These are phyloP conservation scores for Agonopterix subpropinquella DNA, from an alignment of 2,888 invertebrate genomes.

Conservation along the genomic window DNA sequence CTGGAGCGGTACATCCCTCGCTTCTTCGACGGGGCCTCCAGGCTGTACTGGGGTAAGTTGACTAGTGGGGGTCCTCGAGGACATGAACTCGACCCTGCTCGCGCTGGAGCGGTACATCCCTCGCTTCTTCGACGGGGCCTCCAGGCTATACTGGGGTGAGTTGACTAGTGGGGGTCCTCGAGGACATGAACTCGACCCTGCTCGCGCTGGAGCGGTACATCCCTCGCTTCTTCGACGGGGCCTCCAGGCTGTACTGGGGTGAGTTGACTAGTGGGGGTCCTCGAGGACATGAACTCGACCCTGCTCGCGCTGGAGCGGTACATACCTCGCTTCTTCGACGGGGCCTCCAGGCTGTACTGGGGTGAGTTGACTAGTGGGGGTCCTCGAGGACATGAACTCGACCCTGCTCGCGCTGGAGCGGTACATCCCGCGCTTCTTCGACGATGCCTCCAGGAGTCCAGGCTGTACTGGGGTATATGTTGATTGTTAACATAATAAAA, in stretches of 20 bases:
- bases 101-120: constrained; percentile 93
- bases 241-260: constrained; percentile 88
- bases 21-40: constrained; percentile 87
- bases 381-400: constrained; percentile 90
- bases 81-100: constrained; percentile 88
- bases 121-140: constrained; percentile 87
- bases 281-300: constrained; percentile 91
- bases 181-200: constrained; percentile 90
- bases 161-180: constrained; percentile 86
- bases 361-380: constrained; percentile 90
- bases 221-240: constrained; percentile 89
- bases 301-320: constrained; percentile 90
- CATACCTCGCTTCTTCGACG: constrained; percentile 88
- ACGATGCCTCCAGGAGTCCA: constrained; percentile 84
- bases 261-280: constrained; percentile 83
- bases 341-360: constrained; percentile 86
- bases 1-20: constrained; percentile 89
- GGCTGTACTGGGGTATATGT: constrained; percentile 91
- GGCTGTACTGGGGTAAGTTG: constrained; percentile 85
- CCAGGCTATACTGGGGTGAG: constrained; percentile 87
- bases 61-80: constrained; percentile 90
- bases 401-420: constrained; percentile 90
- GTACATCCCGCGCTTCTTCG: constrained; percentile 89
- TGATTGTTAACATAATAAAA: too few species aligned
- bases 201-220: constrained; percentile 91